Conservation (phyloP, 2,113 vertebrate species). For the Melanerpes aurifrons region DNA sequence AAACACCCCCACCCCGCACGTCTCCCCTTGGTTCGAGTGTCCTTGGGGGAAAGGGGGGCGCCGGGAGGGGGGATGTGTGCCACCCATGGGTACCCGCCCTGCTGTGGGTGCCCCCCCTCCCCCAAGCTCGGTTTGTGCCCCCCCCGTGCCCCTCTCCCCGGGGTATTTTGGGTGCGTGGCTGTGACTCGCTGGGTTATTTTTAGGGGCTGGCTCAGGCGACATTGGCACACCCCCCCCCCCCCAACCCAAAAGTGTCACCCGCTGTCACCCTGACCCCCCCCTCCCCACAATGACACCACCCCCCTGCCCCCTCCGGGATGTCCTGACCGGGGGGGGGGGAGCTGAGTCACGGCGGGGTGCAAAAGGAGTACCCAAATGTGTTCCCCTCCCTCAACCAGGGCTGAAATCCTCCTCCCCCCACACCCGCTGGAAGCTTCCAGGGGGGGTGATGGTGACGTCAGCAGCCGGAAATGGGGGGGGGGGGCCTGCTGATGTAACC, state of each 20-base stretch:
- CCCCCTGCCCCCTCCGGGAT: no score
- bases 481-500: background rate
- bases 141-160: background rate
- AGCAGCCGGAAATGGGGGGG: background rate
- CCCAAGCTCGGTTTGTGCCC: background rate
- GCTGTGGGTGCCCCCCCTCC: constrained; percentile 3
- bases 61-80: background rate
- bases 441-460: background rate
- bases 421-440: background rate
- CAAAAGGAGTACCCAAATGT: no score
- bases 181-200: background rate
- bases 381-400: no score
- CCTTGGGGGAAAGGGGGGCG: background rate
- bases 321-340: no score
- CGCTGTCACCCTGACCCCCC: background rate
- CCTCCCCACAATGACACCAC: no score
- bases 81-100: background rate
- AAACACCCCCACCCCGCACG: background rate
- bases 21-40: background rate
- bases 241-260: background rate
- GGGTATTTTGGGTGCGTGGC: background rate
- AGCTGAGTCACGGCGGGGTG: no score
- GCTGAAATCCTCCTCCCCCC: background rate
- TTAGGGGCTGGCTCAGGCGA: background rate
- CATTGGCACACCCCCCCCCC: background rate